Percentiles rank a stretch among this genome's conserved stretches.
Evolutionary conservation across 2,113 vertebrate species (phyloP).

Genomic region (Gymnogyps californianus): DNA sequence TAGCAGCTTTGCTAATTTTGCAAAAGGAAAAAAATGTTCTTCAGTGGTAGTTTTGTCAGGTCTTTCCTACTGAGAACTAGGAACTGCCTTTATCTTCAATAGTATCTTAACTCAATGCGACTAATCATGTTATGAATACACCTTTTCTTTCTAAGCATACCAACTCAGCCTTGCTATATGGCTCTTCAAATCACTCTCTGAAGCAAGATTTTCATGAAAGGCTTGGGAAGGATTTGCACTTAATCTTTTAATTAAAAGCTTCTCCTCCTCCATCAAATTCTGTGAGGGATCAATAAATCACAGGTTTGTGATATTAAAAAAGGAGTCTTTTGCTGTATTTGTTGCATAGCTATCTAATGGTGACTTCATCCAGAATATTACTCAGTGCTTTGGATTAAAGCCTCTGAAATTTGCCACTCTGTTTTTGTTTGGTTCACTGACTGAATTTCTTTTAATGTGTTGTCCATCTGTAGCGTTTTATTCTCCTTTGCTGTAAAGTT

Average conservation of each 20-base stretch:
- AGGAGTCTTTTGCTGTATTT: not conserved
- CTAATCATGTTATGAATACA: not conserved
- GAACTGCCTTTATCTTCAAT: not conserved
- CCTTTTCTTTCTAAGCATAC: not conserved
- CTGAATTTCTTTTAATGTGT: not conserved
- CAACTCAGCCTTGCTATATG: not conserved
- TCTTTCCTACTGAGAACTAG: not conserved
- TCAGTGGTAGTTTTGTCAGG: not conserved
- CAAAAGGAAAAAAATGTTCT: not conserved
- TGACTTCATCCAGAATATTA: not conserved
- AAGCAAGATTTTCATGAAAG: not conserved
- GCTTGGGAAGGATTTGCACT: constrained; percentile 6
- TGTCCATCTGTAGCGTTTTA: not conserved
- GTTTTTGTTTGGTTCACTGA: not conserved
- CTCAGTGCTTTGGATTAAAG: not conserved
- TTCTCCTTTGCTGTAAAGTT: not conserved
- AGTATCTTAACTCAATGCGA: not conserved
- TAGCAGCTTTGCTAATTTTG: not conserved
- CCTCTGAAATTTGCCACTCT: not conserved
- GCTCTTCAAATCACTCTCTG: not conserved
- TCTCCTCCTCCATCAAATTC: not conserved
- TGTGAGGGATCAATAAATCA: constrained; percentile 15
- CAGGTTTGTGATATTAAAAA: not conserved
- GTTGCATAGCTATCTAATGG: not conserved
- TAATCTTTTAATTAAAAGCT: constrained; percentile 43